These are phyloP conservation scores for Psephotus haematonotus DNA, from an alignment of 2,113 vertebrate species.

Conservation along the genomic window DNA sequence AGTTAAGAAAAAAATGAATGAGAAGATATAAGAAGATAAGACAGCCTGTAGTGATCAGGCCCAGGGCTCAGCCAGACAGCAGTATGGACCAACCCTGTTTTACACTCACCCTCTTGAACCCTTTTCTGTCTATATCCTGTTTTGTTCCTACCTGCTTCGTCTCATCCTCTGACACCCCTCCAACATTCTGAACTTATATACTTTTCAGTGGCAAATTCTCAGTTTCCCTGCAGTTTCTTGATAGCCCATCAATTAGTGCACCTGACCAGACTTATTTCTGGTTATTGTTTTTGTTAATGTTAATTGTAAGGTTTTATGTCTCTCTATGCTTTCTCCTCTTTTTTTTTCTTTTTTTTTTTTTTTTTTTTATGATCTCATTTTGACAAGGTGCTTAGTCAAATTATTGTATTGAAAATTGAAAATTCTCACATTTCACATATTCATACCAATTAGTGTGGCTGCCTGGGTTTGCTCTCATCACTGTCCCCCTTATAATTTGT, in stretches of 20 bases:
- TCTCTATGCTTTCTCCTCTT: background rate
- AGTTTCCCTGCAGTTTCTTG: background rate
- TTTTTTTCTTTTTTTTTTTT: background rate
- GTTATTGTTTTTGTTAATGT: background rate
- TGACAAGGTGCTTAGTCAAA: background rate
- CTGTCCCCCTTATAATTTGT: background rate
- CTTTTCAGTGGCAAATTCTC: background rate
- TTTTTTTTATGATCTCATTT: background rate
- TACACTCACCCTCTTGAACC: fast-evolving
- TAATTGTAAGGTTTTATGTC: background rate
- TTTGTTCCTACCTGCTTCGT: background rate
- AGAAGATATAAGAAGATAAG: background rate
- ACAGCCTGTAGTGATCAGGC: background rate
- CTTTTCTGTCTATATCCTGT: background rate
- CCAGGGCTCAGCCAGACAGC: background rate
- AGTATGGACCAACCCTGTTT: background rate
- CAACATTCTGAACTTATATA: background rate
- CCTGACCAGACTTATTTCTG: background rate
- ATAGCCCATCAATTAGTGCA: background rate
- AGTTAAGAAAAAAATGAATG: background rate
- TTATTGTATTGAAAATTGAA: background rate
- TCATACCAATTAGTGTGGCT: background rate
- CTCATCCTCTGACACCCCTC: fast-evolving
- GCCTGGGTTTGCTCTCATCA: background rate
- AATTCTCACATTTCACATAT: background rate